These are phyloP conservation scores for Neolamprologus toae DNA, from an alignment of 2,113 vertebrate genomes.

Conservation along the genomic window DNA sequence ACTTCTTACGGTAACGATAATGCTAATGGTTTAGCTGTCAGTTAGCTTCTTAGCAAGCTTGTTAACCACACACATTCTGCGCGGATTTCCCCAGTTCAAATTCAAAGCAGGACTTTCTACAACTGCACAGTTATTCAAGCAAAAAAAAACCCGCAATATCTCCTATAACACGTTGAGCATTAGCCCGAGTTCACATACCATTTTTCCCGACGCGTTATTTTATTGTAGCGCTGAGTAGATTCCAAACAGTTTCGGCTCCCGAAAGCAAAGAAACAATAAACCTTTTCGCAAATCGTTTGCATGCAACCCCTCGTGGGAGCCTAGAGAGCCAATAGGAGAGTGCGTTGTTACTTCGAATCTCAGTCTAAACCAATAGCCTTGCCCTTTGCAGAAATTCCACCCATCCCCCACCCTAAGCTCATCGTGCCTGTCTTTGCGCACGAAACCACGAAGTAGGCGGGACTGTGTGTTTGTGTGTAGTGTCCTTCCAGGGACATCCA, in stretches of 20 bases:
- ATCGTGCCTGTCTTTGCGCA: constrained; percentile 56
- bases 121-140: not conserved
- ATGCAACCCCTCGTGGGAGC: constrained; percentile 56
- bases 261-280: constrained; percentile 77
- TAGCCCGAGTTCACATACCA: constrained; percentile 47
- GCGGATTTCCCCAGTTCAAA: constrained; percentile 16
- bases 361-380: constrained; percentile 41
- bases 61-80: constrained; percentile 6
- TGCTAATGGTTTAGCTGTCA: constrained; percentile 46
- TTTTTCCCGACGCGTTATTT: constrained; percentile 55
- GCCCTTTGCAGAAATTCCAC: constrained; percentile 11
- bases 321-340: constrained; percentile 39
- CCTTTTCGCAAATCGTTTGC: constrained; percentile 60
- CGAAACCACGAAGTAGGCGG: constrained; percentile 67
- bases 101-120: not conserved
- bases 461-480: constrained; percentile 1
- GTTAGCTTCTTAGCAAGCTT: constrained; percentile 39
- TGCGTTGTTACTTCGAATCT: constrained; percentile 67
- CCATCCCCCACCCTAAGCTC: constrained; percentile 67
- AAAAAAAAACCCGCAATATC: accelerated
- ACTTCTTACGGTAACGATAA: not conserved
- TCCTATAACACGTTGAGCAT: not conserved
- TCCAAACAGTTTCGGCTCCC: constrained; percentile 62
- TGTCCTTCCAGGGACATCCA: constrained; percentile 39
- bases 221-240: constrained; percentile 44